A percentile compares a stretch with the other conserved stretches of the same genome.
Evolutionary conservation across 2,888 invertebrate species (phyloP).

Genomic region (Volucella inflata): DNA sequence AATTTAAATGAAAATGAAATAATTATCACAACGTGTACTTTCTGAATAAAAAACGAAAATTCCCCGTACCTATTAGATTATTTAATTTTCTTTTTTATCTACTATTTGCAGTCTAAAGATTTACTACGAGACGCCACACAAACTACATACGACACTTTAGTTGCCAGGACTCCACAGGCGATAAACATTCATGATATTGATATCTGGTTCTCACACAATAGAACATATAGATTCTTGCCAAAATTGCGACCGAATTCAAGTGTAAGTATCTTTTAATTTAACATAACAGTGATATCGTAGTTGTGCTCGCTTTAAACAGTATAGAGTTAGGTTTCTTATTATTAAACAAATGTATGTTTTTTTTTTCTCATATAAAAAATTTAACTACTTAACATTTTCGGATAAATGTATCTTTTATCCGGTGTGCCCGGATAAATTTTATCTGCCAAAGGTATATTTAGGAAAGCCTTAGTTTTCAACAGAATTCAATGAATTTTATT

Average conservation of each 20-base stretch:
- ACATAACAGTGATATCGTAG: background rate
- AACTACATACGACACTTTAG: slow-evolving; percentile 36
- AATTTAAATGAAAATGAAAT: background rate
- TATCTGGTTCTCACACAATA: slow-evolving; percentile 76
- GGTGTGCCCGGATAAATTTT: no score
- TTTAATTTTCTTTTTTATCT: slow-evolving; percentile 1
- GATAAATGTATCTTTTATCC: no score
- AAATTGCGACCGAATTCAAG: slow-evolving; percentile 76
- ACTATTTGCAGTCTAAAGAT: slow-evolving; percentile 46
- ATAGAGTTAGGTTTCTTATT: no score
- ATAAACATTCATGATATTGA: slow-evolving; percentile 78
- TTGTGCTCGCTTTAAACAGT: background rate
- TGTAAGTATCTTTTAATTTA: slow-evolving; percentile 77
- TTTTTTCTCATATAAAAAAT: no score
- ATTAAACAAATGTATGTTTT: no score
- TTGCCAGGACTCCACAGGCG: slow-evolving; percentile 55
- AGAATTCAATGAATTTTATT: no score
- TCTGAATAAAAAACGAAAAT: background rate
- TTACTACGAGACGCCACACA: slow-evolving; percentile 27
- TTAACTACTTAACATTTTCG: no score
- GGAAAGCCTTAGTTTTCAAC: no score
- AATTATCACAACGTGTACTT: no score
- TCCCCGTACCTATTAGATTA: background rate
- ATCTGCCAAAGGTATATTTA: no score
- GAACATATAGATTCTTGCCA: slow-evolving; percentile 81